These are phyloP conservation scores for Branchipolynoe longqiensis DNA, from an alignment of 2,888 invertebrate genomes.

Conservation along the genomic window DNA sequence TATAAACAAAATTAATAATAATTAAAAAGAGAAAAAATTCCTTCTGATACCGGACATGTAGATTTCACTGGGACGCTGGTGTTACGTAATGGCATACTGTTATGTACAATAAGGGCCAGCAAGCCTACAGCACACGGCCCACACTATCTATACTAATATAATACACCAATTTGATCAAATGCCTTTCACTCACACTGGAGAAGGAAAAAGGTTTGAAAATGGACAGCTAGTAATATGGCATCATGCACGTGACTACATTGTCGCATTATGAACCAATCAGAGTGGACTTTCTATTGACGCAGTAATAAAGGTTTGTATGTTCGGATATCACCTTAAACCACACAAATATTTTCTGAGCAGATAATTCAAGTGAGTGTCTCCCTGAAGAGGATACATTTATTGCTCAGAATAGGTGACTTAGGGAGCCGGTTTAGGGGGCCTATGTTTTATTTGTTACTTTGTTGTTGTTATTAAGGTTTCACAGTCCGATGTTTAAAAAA, in stretches of 20 bases:
- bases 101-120: constrained; percentile 1
- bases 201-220: not conserved
- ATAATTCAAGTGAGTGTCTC: constrained; percentile 54
- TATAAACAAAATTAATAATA: too few species aligned
- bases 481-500: too few species aligned
- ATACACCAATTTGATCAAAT: constrained; percentile 38
- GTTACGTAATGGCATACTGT: not conserved
- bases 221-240: not conserved
- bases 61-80: constrained; percentile 14
- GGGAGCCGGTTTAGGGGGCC: too few species aligned
- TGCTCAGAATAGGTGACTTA: too few species aligned
- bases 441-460: too few species aligned
- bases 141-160: not conserved
- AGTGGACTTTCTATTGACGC: not conserved
- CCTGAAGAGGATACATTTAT: constrained; percentile 34
- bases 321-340: not conserved
- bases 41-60: constrained; percentile 21
- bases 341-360: constrained; percentile 28
- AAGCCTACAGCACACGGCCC: not conserved
- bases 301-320: not conserved
- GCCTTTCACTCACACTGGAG: constrained; percentile 3
- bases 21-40: not conserved
- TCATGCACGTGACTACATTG: not conserved
- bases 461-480: too few species aligned
- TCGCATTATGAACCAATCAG: not conserved